Conservation (phyloP, 2,797 vertebrate genomes). For the Malacoraja senta region DNA sequence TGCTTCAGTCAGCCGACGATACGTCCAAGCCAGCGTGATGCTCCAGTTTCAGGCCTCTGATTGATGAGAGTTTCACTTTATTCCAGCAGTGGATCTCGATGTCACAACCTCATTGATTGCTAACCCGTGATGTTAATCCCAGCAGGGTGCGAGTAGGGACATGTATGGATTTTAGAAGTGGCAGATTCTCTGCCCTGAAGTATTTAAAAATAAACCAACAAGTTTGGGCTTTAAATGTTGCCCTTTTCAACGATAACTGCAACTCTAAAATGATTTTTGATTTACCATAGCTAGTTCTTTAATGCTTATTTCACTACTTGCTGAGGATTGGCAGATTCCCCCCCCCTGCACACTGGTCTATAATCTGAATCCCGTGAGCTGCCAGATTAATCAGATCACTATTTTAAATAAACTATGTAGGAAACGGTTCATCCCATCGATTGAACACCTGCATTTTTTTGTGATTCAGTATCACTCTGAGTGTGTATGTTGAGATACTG, state of each 20-base stretch:
- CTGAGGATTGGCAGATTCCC: background rate
- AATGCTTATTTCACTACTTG: background rate
- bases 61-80: background rate
- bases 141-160: background rate
- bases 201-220: background rate
- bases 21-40: background rate
- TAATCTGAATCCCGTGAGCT: too few relatives aligned
- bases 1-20: background rate
- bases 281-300: too few relatives aligned
- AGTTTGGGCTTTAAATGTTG: too few relatives aligned
- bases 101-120: background rate
- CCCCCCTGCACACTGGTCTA: background rate
- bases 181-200: background rate
- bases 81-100: background rate
- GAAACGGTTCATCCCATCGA: background rate
- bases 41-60: background rate
- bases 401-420: background rate
- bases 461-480: background rate
- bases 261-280: too few relatives aligned
- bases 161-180: background rate
- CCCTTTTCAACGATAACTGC: too few relatives aligned
- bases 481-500: background rate
- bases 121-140: background rate
- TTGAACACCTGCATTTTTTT: background rate
- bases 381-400: background rate